Conservation (phyloP, 2,888 invertebrate species). For the Cremastinae sp. region DNA sequence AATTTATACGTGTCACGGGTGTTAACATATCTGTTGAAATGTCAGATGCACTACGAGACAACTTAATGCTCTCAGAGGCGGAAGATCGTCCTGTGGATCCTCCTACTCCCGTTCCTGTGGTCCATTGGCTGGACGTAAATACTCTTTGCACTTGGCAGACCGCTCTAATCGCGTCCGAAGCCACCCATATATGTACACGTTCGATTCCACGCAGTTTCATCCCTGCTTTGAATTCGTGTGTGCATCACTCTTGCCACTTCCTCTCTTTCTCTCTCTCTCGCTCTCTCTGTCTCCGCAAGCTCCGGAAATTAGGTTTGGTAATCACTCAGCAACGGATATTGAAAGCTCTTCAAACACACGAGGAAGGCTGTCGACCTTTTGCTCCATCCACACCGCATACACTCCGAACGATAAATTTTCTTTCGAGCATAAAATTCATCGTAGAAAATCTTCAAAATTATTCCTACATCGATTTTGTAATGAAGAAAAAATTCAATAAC, state of each 20-base stretch:
- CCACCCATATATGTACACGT: not conserved
- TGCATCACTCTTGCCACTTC: conserved; percentile 4
- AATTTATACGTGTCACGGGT: no score
- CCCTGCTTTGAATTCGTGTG: not conserved
- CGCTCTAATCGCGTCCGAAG: conserved; percentile 42
- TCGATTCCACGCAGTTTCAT: not conserved
- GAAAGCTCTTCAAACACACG: conserved; percentile 60
- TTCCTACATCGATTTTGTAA: no score
- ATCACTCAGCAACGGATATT: conserved; percentile 74
- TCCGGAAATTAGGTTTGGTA: conserved; percentile 76
- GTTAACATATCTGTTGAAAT: conserved; percentile 7
- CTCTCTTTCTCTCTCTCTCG: conserved; percentile 12
- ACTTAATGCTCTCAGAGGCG: conserved; percentile 36
- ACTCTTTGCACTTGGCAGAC: conserved; percentile 40
- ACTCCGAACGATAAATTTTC: not conserved
- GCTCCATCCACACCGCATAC: conserved; percentile 6
- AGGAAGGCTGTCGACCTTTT: conserved; percentile 39
- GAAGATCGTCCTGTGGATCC: conserved; percentile 9
- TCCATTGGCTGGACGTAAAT: conserved; percentile 14
- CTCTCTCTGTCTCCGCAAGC: conserved; percentile 7
- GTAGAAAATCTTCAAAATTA: no score
- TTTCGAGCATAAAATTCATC: not conserved
- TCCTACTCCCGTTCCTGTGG: conserved; percentile 1
- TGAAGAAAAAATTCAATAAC: no score
- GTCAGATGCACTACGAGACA: conserved; percentile 20